Percentiles rank a stretch among this genome's conserved stretches.
Conservation (phyloP, 2,797 vertebrate species). For the Petrocephalus schoutedeni region DNA sequence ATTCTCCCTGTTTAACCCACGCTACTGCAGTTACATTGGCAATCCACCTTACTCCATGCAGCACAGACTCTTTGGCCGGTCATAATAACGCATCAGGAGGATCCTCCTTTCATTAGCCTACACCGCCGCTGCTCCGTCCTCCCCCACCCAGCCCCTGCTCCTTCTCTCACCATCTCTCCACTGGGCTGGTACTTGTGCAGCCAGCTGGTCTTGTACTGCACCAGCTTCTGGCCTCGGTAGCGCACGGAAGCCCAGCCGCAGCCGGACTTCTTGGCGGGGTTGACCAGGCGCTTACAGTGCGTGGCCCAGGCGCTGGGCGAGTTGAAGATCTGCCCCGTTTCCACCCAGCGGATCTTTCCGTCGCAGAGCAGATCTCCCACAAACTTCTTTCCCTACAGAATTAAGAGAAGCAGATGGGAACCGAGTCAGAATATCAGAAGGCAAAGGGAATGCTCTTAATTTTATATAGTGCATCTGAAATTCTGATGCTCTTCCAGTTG, state of each 20-base stretch:
- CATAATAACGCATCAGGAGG: background rate
- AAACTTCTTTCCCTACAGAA: conserved; percentile 85
- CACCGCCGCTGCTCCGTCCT: conserved; percentile 46
- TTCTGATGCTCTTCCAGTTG: background rate
- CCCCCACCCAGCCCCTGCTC: background rate
- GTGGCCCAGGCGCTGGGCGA: conserved; percentile 96
- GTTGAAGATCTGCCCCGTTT: conserved; percentile 90
- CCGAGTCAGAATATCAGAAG: background rate
- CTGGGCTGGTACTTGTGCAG: conserved; percentile 83
- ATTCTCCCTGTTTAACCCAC: background rate
- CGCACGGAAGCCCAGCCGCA: conserved; percentile 94
- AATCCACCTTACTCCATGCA: too few relatives aligned
- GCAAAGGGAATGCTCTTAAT: background rate
- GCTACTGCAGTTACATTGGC: background rate
- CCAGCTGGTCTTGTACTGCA: conserved; percentile 93
- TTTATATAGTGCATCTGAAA: background rate
- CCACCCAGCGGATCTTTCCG: conserved; percentile 92
- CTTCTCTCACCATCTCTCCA: conserved; percentile 73
- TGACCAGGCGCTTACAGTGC: conserved; percentile 91
- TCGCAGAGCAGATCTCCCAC: conserved; percentile 83
- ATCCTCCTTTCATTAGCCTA: conserved; percentile 43
- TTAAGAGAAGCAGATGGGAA: accelerated
- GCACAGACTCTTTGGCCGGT: too few relatives aligned
- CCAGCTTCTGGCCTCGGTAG: conserved; percentile 90
- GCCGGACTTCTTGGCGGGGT: conserved; percentile 93